Evolutionary conservation across 2,888 invertebrate species (phyloP).

Genomic region (Polyommatus icarus): DNA sequence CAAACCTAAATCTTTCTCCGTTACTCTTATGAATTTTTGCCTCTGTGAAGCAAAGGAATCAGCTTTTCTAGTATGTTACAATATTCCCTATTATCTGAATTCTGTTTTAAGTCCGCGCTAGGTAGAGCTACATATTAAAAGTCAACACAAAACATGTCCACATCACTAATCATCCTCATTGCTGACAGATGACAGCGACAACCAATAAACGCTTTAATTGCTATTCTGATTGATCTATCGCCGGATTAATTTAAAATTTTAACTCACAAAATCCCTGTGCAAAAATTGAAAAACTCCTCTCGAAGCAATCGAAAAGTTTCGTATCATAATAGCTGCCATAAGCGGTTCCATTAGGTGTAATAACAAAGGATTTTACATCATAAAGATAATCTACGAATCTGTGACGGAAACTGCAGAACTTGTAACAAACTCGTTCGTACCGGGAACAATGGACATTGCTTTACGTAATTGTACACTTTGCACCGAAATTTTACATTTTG

Average conservation of each 20-base stretch:
- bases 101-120: no score
- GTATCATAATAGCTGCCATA: slow-evolving; percentile 54
- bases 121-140: neutral
- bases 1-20: no score
- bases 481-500: neutral
- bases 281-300: slow-evolving; percentile 9
- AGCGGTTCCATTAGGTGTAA: slow-evolving; percentile 67
- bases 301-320: slow-evolving; percentile 25
- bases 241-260: neutral
- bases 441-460: slow-evolving; percentile 37
- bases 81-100: no score
- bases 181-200: neutral
- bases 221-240: slow-evolving; percentile 5
- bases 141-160: neutral
- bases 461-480: slow-evolving; percentile 29
- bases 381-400: slow-evolving; percentile 47
- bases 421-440: slow-evolving; percentile 59
- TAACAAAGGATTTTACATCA: slow-evolving; percentile 53
- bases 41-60: no score
- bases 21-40: no score
- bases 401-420: slow-evolving; percentile 56
- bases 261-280: neutral
- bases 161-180: neutral
- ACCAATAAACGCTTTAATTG: slow-evolving; percentile 15
- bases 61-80: no score